Percentiles rank a stretch among this genome's conserved stretches.
Evolutionary conservation across 30 jellyfish, hydroid and myxozoan species (phyloP).

Genomic region (Catostylus mosaicus): DNA sequence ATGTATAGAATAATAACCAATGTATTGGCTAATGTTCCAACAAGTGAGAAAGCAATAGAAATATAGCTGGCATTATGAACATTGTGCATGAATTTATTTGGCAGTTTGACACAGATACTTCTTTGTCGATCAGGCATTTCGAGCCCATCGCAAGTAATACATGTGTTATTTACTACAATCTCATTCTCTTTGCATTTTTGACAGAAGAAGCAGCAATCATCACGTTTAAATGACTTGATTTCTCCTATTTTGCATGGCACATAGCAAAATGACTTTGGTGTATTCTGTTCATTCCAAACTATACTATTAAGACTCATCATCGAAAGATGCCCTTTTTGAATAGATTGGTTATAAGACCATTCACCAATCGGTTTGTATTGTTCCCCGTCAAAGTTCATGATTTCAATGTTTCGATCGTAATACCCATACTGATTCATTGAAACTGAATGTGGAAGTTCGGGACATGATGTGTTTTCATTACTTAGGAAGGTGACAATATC

Average conservation of each 20-base stretch:
- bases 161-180: constrained; percentile 24
- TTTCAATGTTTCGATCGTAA: not conserved
- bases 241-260: constrained; percentile 34
- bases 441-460: not conserved
- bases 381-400: constrained; percentile 12
- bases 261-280: constrained; percentile 13
- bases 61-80: not conserved
- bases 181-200: constrained; percentile 5
- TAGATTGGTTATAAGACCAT: not conserved
- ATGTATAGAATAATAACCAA: constrained; percentile 12
- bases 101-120: constrained; percentile 16
- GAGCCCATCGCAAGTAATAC: constrained; percentile 20
- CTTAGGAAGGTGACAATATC: not conserved
- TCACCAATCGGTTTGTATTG: not conserved
- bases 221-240: not conserved
- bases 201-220: constrained; percentile 56
- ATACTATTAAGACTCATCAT: not conserved
- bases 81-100: not conserved
- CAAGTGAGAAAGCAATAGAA: not conserved
- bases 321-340: not conserved
- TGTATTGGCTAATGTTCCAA: constrained; percentile 38
- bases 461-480: not conserved
- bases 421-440: not conserved
- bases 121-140: constrained; percentile 16
- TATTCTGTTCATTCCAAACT: not conserved